These are phyloP conservation scores for Paramuricea clavata DNA, from an alignment of 92 coral and sea anemone species.

Conservation along the genomic window DNA sequence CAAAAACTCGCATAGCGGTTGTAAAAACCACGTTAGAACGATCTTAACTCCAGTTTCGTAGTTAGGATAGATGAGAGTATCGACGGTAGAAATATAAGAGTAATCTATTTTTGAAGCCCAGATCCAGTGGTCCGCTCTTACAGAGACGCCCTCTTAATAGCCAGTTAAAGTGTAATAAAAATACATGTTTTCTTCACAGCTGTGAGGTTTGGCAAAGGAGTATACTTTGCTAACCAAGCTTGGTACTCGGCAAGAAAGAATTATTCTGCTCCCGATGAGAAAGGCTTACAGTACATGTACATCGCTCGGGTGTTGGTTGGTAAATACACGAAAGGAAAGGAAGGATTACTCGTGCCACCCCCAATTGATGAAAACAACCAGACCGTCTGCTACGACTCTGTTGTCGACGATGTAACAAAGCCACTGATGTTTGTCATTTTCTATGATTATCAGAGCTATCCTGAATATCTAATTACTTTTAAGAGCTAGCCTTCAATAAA, in stretches of 20 bases:
- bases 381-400: constrained; percentile 54
- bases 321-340: constrained; percentile 58
- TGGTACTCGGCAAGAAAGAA: constrained; percentile 15
- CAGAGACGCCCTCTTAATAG: too few relatives aligned
- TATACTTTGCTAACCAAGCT: constrained; percentile 44
- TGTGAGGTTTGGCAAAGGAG: constrained; percentile 47
- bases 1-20: too few relatives aligned
- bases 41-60: too few relatives aligned
- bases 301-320: constrained; percentile 74
- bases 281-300: constrained; percentile 64
- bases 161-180: neutral
- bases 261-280: constrained; percentile 30
- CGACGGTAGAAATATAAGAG: too few relatives aligned
- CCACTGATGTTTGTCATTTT: constrained; percentile 71
- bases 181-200: constrained; percentile 8
- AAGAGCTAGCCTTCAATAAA: too few relatives aligned
- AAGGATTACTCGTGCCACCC: constrained; percentile 57
- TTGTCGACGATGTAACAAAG: constrained; percentile 55
- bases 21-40: too few relatives aligned
- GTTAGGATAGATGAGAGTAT: too few relatives aligned
- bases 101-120: too few relatives aligned
- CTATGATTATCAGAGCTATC: constrained; percentile 65
- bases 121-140: too few relatives aligned
- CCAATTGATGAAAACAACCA: constrained; percentile 9
- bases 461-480: constrained; percentile 70